Percentiles rank a stretch among this genome's conserved stretches.
Evolutionary conservation across 1,140 invertebrate species (phyloP).

Genomic region (Camponotus pennsylvanicus): DNA sequence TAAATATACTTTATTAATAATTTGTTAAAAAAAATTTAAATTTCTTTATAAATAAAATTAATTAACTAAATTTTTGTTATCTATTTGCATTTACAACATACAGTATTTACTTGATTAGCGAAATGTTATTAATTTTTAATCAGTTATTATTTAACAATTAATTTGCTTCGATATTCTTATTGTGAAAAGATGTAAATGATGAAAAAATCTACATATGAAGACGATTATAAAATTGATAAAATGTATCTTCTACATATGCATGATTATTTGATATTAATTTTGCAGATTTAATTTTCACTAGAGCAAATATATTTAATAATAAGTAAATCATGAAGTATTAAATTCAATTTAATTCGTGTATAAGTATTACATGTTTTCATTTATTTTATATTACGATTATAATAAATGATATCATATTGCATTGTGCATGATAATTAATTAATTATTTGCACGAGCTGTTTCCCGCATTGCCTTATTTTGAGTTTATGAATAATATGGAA

Average conservation of each 20-base stretch:
- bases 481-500: conserved; percentile 23
- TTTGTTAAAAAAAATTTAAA: background rate
- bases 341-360: conserved; percentile 48
- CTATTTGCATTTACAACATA: background rate
- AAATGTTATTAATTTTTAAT: background rate
- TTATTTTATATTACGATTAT: conserved; percentile 54
- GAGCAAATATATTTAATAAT: background rate
- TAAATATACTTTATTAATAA: conserved; percentile 10
- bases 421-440: conserved; percentile 44
- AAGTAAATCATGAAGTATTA: conserved; percentile 45
- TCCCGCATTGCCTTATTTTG: conserved; percentile 36
- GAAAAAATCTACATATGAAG: background rate
- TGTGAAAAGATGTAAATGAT: background rate
- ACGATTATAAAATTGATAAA: background rate
- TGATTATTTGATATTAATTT: conserved; percentile 34
- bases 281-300: conserved; percentile 31
- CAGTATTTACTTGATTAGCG: background rate
- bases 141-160: background rate
- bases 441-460: conserved; percentile 37
- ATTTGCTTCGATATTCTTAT: background rate
- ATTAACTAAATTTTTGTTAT: background rate
- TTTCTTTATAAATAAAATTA: background rate
- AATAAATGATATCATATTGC: conserved; percentile 37
- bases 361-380: conserved; percentile 53
- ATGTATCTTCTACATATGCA: background rate